Evolutionary conservation across 1,140 invertebrate species (phyloP), one percentile per base, ranked within the genome.

Genomic region (Chionoecetes opilio): DNA sequence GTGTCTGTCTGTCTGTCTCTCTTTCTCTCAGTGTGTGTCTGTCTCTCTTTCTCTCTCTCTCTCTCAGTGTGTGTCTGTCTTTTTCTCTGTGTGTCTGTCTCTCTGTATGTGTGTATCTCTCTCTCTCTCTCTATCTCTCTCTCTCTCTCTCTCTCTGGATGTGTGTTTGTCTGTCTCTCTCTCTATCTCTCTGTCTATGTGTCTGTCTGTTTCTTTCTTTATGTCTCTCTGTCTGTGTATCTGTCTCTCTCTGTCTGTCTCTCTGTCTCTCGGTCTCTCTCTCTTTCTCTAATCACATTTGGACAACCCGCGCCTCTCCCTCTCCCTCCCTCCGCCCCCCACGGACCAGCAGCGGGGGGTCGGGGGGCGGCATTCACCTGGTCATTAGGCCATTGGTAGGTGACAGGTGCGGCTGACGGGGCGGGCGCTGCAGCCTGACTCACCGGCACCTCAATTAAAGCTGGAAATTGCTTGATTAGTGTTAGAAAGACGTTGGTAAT

Each of bases 401-500:
- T 87, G 92, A 93, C 92, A 93, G 92, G 94, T 95, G 94, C 75
- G 63, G 29, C 29, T 85, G 90, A 91, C 90, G 75, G n/a, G 3
- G 41, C 38, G 35, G 31, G 82, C 75, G 88, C 31, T 32, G n/a
- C 37, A 9, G 26, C 29, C 53, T 35, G 63, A 87, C 41, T 34
- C 88, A 35, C 37, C 82, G 37, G 35, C 17, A 21, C 75, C 93
- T 94, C 89, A 94, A 94, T 94, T 94, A 94, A 91, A 94, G 91
- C 93, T 91, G 88, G 88, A 85, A 94, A 94, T 94, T 94, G 93
- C 93, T 94, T 94, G 88, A 94, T 94, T 94, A 94, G 93, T 91
- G 93, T 86, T 84, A 91, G 93, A 94, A 94, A 94, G 93, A 94
- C 37, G 37, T 41, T 89, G 93, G 89, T 94, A 94, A 94, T 94